Evolutionary conservation across 2,113 vertebrate species (phyloP), one percentile per base, ranked within the genome.

Genomic region (Coturnix japonica): DNA sequence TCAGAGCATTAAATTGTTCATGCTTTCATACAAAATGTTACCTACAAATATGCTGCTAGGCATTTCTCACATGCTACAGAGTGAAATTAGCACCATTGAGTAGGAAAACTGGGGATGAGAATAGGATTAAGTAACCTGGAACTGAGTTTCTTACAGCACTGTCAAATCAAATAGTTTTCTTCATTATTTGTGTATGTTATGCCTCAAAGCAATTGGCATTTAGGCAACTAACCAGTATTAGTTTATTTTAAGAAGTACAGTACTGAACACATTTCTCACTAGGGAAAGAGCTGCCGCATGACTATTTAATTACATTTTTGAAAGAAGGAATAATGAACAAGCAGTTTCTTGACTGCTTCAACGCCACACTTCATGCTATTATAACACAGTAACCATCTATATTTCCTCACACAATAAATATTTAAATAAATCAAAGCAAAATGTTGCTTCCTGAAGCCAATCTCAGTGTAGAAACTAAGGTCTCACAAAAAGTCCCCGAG

Each of bases 161-260:
- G 84, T 79, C 44, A 76, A 57, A 47, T n/a, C 91, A 87, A 89
- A 90, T 26, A 61, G 22, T 61, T 85, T 84, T 64, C 51, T 83
- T 73, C 78, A 80, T 51, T 59, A 84, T 49, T 13, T 63, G 43
- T 31, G 61, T 70, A 64, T 67, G 56, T 77, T 83, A 54, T 16
- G 31, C 37, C 79, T 88, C 43, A 20, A 31, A 73, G 43, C 80
- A 85, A 83, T 33, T 4, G 1, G 60, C 60, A 81, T 7, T 56
- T 84, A 86, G 56, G 83, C 6, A 33, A 81, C 0, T 2, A 88
- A 31, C 39, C 72, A 77, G 56, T 91, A 91, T 3, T 2, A 85
- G 35, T 82, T 91, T 71, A 78, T 74, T 83, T 90, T 71, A 76
- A 75, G 59, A 85, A 94, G 57, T 41, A 81, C 44, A 47, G 69